Conservation (phyloP, 2,888 invertebrate species). For the Drosophila nigritarsus region DNA sequence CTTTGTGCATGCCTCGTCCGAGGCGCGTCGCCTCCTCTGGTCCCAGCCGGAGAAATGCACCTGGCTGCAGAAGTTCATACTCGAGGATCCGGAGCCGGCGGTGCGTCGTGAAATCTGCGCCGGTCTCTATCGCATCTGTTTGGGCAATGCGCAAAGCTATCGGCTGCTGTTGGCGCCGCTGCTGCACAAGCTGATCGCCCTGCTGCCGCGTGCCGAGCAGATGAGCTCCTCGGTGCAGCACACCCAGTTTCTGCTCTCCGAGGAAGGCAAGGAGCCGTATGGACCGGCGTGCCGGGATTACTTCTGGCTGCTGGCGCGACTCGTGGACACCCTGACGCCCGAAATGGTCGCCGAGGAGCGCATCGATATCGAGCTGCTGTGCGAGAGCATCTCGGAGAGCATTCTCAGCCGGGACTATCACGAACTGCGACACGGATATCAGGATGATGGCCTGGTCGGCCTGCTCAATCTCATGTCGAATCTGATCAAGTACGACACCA, state of each 20-base stretch:
- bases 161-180: constrained; percentile 91
- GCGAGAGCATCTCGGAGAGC: constrained; percentile 90
- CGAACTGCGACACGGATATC: constrained; percentile 92
- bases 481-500: constrained; percentile 94
- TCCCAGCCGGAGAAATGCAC: constrained; percentile 90
- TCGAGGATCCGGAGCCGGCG: constrained; percentile 96
- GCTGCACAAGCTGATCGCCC: constrained; percentile 91
- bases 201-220: constrained; percentile 93
- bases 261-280: constrained; percentile 94
- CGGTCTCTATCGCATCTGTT: constrained; percentile 94
- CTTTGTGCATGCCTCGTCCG: constrained; percentile 95
- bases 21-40: constrained; percentile 91
- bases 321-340: constrained; percentile 93
- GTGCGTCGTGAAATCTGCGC: constrained; percentile 96
- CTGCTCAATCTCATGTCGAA: constrained; percentile 94
- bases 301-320: constrained; percentile 95
- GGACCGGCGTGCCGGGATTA: constrained; percentile 97
- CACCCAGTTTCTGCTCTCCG: constrained; percentile 83
- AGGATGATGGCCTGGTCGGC: constrained; percentile 96
- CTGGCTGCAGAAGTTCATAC: constrained; percentile 93
- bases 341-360: constrained; percentile 87
- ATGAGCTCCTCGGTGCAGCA: constrained; percentile 87
- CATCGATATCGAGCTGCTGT: constrained; percentile 91
- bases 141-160: constrained; percentile 87
- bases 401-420: constrained; percentile 92